Base-by-base conservation (phyloP, 2,113 vertebrate species). In the Cyphomyrus plagiostoma region DNA sequence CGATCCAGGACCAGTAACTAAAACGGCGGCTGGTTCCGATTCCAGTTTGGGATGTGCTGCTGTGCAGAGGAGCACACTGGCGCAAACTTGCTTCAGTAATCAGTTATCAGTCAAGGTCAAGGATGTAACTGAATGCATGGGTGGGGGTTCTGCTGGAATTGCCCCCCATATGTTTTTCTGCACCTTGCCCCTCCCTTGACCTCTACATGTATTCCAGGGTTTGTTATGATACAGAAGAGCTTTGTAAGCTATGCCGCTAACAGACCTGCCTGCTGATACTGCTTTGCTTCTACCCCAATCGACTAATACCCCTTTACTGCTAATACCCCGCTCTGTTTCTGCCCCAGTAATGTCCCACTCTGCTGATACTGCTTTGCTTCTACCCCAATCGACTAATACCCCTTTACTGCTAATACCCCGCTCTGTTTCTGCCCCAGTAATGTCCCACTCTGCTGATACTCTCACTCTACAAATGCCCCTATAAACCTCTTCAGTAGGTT, bases 131-230 rank as follows among this genome's bases (percentile, higher is more conserved):
- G 82, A 21, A 48, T 46, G 5, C 42, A 3, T 21, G 19, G 39
- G 4, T 1, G 9, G 42, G 17, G 77, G 77, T 42, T 19, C 77
- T 7, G 35, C 39, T 19, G 17, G 39, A 82, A 13, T 42, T 4
- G 45, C 7, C 8, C 80, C 17, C 45, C 21, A 35, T 52, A 35
- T 88, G 84, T 35, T 45, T 52, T 83, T 50, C 90, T 56, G 48
- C 56, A 58, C 48, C 88, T 58, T 89, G 52, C 66, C 88, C 70
- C 35, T 56, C 90, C 90, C 89, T 88, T 91, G 70, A 90, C 70
- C 66, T 42, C 6, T 88, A 39, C 11, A 8, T 10, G 1, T 39
- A 30, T 87, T 23, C 10, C 26, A 30, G 9, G 39, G 77, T 42
- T 10, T 46, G 39, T 10, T 15, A 11, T 52, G 3, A 8, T 13